Evolutionary conservation across 2,888 invertebrate genomes (phyloP).

Genomic region (Drosophila borborema): DNA sequence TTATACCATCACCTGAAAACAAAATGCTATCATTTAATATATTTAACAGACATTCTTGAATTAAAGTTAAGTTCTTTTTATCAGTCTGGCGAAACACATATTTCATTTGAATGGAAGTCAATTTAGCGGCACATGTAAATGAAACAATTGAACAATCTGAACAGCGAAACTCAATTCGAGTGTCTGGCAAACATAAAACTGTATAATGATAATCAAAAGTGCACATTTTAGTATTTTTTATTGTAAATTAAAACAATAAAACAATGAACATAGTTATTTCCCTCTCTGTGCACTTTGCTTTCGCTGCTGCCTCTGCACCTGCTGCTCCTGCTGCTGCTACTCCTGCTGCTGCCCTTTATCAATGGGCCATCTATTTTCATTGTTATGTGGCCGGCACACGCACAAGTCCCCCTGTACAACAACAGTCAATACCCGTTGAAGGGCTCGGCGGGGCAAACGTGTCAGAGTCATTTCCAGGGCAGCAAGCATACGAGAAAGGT

Average conservation of each 20-base stretch:
- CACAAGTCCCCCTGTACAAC: constrained; percentile 36
- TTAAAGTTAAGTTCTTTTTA: background rate
- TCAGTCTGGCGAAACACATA: too few species aligned
- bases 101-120: background rate
- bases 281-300: background rate
- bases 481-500: background rate
- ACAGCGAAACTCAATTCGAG: constrained; percentile 37
- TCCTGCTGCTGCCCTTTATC: constrained; percentile 40
- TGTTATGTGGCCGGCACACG: constrained; percentile 69
- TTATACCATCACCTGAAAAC: too few species aligned
- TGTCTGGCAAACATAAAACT: constrained; percentile 61
- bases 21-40: background rate
- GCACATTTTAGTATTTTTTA: constrained; percentile 75
- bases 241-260: constrained; percentile 79
- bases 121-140: constrained; percentile 19
- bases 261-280: constrained; percentile 45
- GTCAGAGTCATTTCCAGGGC: constrained; percentile 25
- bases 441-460: constrained; percentile 27
- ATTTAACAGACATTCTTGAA: background rate
- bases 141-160: constrained; percentile 30
- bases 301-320: background rate
- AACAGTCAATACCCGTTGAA: constrained; percentile 56
- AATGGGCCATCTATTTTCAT: constrained; percentile 76
- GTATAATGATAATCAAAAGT: constrained; percentile 73
- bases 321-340: constrained; percentile 16